Evolutionary conservation across 2,113 vertebrate genomes (phyloP), one percentile per base, ranked within the genome.

Genomic region (Sciurus niger): DNA sequence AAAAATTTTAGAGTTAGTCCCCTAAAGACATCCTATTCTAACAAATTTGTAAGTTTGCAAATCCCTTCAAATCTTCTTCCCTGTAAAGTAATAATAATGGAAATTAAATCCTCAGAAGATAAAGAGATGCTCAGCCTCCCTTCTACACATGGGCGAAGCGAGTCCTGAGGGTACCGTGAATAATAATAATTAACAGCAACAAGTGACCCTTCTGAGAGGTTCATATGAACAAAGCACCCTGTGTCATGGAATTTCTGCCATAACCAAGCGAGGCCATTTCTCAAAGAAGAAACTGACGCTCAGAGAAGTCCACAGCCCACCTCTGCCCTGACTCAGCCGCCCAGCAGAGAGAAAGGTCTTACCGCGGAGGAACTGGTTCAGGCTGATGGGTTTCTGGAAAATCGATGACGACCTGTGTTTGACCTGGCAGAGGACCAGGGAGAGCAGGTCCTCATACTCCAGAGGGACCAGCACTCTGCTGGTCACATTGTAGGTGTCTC

Each of bases 341-440:
- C 3, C 16, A 28, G 37, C 34, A 9, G 32, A 63, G 74, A 68
- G 82, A 89, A 46, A 2, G 46, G 17, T 32, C 97, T 98, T 90
- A 96, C 88, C 84, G 0, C 2, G 22, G 51, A 97, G 96, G 46
- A 58, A 92, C 72, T 89, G 84, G 58, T 48, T 63, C 72, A 97
- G 68, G 37, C 0, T 3, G 72, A 93, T 22, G 20, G 28, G 28
- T 68, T 94, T 80, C 76, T 85, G 76, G 82, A 84, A 90, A 40
- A 77, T 6, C 51, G 13, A 2, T 0, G 5, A 51, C 0, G 20
- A 77, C 1, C 72, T 68, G 18, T 96, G 51, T 34, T 87, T 1
- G 16, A 92, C 46, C 0, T 12, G 43, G 40, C 97, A 93, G 25
- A 43, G 22, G 40, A 90, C 46, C 0, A 30, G 28, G 10, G 93